Conservation (phyloP, 2,797 vertebrate genomes). For the Lepidocolaptes lacrymiger region DNA sequence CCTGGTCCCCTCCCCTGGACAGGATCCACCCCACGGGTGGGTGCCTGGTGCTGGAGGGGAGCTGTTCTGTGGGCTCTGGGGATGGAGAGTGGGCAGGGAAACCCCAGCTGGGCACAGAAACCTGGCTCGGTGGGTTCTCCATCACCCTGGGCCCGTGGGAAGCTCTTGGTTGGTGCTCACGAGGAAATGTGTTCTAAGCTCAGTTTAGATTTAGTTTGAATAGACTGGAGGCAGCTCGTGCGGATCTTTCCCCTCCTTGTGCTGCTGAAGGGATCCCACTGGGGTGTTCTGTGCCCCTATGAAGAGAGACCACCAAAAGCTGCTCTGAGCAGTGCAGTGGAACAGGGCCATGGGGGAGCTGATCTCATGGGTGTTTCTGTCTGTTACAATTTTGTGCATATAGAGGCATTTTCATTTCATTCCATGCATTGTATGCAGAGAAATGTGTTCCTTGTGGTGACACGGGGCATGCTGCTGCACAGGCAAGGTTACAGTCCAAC, state of each 20-base stretch:
- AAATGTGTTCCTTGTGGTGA: neutral
- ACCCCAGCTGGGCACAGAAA: neutral
- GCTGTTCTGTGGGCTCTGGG: neutral
- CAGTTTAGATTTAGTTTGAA: neutral
- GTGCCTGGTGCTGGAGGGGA: neutral
- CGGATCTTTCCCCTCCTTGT: neutral
- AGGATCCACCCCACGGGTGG: neutral
- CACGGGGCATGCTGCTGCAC: neutral
- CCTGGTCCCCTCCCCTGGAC: neutral
- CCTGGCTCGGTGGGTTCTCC: neutral
- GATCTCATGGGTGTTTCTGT: neutral
- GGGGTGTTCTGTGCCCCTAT: neutral
- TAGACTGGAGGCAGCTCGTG: neutral
- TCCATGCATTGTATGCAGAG: neutral
- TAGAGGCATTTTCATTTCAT: constrained; percentile 5
- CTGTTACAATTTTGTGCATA: neutral
- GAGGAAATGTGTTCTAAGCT: neutral
- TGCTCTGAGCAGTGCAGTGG: neutral
- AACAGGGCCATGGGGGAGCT: neutral
- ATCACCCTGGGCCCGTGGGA: neutral
- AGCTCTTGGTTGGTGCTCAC: neutral
- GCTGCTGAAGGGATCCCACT: neutral
- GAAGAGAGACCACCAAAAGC: neutral
- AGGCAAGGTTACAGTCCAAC: neutral
- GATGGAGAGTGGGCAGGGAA: neutral